Evolutionary conservation across 2,797 vertebrate genomes (phyloP), one percentile per base, ranked within the genome.

Genomic region (Clarias laeviceps): DNA sequence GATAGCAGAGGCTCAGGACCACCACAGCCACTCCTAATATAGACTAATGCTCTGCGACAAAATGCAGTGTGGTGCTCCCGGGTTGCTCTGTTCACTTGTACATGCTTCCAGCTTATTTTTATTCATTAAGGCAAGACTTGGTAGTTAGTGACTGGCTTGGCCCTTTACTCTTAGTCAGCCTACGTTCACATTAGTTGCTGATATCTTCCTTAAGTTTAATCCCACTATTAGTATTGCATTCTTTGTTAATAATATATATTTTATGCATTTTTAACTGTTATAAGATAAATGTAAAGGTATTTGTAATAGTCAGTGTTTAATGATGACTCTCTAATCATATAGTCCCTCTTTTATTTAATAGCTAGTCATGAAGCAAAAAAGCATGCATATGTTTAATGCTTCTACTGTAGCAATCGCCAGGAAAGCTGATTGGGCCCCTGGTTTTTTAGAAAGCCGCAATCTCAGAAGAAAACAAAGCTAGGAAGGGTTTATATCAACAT

Each of bases 1-100:
- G 89, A 90, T 89, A 86, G n/a, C 29, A 88, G 88, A 9, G 81
- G 80, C 86, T 87, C 73, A 84, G 86, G 90, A 91, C 88, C 94
- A 94, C 87, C 90, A 92, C 91, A 93, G 90, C 89, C 86, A 56
- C 29, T 29, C 12, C 66, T 62, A 24, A 64, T 8, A 18, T 37
- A 20, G 14, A 27, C 45, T 4, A 27, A 76, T 29, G 61, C 18
- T 77, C 15, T 80, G 34, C 68, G 37, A 40, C 29, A 12, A 5
- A 64, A 4, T 27, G 8, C 37, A 45, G 1, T 56, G 57, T 79
- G 77, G 57, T 79, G 77, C 59, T 79, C 77, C 77, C 3, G 77
- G 57, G 77, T 62, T 3, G 0, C 59, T 79, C 77, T 34, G 22
- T 32, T 57, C 73, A 34, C n/a, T 57, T 80, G 18, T 70, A 85